Base-by-base conservation (phyloP, 2,797 vertebrate species). In the Sorex maritimensis region DNA sequence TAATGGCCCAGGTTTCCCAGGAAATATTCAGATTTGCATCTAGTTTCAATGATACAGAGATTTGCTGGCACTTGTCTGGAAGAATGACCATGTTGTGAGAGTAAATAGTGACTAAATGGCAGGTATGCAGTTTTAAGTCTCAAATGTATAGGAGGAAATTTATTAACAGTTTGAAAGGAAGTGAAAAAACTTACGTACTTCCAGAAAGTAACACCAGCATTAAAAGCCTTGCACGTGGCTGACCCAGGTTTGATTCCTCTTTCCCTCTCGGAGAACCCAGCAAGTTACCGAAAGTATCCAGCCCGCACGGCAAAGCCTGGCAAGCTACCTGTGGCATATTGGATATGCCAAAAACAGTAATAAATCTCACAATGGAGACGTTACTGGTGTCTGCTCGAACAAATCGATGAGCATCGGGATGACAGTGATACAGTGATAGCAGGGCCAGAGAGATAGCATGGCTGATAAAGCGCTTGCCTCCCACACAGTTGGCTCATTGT, bases 161-260 rank as follows among this genome's bases (percentile, higher is more conserved):
- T 80, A 90, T 91, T 71, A 73, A 52, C 69, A 69, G n/a, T 83
- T 92, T 95, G 58, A 81, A 80, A 82, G 21, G 26, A 79, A 77
- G 26, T 65, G 74, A 81, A 38, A 90, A 71, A 67, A 81, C 5
- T 15, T 24, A 1, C 72, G 4, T 78, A 65, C 41, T 94, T 83
- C 52, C 28, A 78, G 23, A 90, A 88, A 93, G 58, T 55, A 91
- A 49, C 94, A 55, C 19, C 14, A 82, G 30, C 13, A 28, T 24
- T 67, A 46, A 30, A 89, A 67, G 21, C 30, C 34, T 34, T 34
- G 34, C 2, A 34, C 34, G 1, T 34, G 34, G 34, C 34, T 34
- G 34, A 34, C 34, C 34, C 34, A 34, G 34, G 34, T 34, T 34
- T 34, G 34, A 34, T 34, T 34, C 34, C 34, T 34, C 34, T 34